These are phyloP conservation scores for Muricea muricata DNA, from an alignment of 92 coral and sea anemone genomes.

Conservation along the genomic window DNA sequence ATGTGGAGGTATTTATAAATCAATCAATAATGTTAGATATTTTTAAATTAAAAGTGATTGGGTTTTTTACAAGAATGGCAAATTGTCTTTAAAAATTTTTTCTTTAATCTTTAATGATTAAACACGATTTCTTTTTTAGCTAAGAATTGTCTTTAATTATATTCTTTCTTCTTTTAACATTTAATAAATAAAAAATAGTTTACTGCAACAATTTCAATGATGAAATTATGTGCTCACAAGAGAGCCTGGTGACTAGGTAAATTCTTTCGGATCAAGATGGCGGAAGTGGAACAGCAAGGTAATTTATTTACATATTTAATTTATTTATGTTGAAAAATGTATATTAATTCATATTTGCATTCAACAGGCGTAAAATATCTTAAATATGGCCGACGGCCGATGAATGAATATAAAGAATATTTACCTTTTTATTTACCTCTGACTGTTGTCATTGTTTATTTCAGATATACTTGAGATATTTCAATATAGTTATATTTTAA, in stretches of 20 bases:
- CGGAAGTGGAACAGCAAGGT: neutral
- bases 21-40: too few relatives aligned
- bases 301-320: neutral
- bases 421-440: neutral
- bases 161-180: neutral
- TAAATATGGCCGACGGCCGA: neutral
- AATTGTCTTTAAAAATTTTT: too few relatives aligned
- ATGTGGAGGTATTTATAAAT: conserved; percentile 89
- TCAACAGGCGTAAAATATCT: neutral
- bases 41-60: too few relatives aligned
- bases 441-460: neutral
- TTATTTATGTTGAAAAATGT: too few relatives aligned
- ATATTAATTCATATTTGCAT: neutral
- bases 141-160: neutral
- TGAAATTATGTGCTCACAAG: neutral
- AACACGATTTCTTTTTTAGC: too few relatives aligned
- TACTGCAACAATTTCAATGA: neutral
- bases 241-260: neutral
- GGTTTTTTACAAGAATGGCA: too few relatives aligned
- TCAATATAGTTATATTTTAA: neutral
- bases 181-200: neutral
- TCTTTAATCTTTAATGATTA: too few relatives aligned
- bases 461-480: neutral
- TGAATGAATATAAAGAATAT: neutral
- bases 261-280: neutral